A percentile compares a stretch with the other conserved stretches of the same genome.
These are phyloP conservation scores for Penaeus vannamei DNA, from an alignment of 1,140 invertebrate species.

Conservation along the genomic window DNA sequence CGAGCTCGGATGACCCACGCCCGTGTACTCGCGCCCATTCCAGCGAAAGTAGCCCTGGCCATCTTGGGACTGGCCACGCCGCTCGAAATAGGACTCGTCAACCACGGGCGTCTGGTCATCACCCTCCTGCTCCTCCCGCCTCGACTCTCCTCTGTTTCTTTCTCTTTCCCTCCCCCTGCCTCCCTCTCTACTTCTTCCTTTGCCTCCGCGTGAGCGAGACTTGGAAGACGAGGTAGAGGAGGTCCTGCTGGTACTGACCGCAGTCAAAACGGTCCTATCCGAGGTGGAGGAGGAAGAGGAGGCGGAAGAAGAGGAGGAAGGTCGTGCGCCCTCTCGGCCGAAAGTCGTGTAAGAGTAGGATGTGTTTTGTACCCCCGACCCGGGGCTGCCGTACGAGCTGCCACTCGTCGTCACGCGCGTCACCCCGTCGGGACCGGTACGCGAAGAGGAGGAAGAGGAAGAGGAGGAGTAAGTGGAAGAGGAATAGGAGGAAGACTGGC, in stretches of 20 bases:
- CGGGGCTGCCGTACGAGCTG: constrained; percentile 42
- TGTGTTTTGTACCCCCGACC: constrained; percentile 43
- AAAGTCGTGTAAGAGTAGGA: constrained; percentile 46
- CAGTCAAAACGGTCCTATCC: too few relatives aligned
- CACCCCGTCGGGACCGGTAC: constrained; percentile 35
- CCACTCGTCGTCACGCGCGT: constrained; percentile 23
- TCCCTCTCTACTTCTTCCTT: background rate
- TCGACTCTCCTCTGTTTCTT: background rate
- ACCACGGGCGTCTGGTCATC: constrained; percentile 33
- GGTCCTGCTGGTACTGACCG: too few relatives aligned
- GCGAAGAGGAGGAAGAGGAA: constrained; percentile 31
- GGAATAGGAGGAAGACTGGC: background rate
- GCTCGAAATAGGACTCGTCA: constrained; percentile 54
- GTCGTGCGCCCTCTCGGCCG: background rate
- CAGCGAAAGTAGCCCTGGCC: constrained; percentile 43
- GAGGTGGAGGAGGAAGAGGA: background rate
- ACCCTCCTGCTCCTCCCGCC: background rate
- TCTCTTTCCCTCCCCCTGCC: background rate
- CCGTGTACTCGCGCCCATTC: constrained; percentile 51
- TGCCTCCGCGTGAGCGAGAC: background rate
- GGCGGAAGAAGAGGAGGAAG: constrained; percentile 10
- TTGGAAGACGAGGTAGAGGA: background rate
- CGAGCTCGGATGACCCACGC: constrained; percentile 7
- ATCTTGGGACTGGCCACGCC: constrained; percentile 32
- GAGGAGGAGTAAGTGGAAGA: constrained; percentile 33